Evolutionary conservation across 2,797 vertebrate species (phyloP).

Genomic region (Cynopterus sphinx): DNA sequence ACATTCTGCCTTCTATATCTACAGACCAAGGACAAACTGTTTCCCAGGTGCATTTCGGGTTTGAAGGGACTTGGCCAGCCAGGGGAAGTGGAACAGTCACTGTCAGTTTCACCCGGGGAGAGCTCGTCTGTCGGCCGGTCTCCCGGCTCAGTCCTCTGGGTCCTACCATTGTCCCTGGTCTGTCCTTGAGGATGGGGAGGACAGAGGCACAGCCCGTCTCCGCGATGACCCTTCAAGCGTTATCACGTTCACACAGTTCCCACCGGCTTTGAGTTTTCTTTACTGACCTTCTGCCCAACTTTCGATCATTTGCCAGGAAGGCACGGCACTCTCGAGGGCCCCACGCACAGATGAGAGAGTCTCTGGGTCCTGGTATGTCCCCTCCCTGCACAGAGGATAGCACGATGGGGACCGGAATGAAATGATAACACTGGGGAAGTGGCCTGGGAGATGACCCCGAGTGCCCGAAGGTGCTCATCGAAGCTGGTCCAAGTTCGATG

Average conservation of each 20-base stretch:
- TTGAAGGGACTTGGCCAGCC: neutral
- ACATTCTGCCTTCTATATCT: neutral
- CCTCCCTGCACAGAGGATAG: fast-evolving
- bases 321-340: fast-evolving
- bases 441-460: neutral
- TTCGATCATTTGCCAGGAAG: neutral
- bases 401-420: fast-evolving
- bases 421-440: fast-evolving
- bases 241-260: neutral
- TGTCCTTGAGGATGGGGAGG: neutral
- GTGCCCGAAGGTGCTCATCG: neutral
- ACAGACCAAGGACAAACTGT: neutral
- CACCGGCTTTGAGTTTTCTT: neutral
- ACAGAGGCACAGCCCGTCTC: neutral
- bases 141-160: fast-evolving
- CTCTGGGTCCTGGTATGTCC: fast-evolving
- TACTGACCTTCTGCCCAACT: neutral
- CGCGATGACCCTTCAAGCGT: too few species aligned
- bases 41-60: neutral
- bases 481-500: neutral
- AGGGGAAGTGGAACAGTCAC: neutral
- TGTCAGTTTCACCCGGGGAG: too few species aligned
- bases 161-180: neutral
- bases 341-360: neutral
- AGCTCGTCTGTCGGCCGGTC: neutral